Percentiles rank a stretch among this genome's conserved stretches.
Evolutionary conservation across 37 sponge, comb jelly and placozoan genomes (phyloP).

Genomic region (Hormiphora californensis): DNA sequence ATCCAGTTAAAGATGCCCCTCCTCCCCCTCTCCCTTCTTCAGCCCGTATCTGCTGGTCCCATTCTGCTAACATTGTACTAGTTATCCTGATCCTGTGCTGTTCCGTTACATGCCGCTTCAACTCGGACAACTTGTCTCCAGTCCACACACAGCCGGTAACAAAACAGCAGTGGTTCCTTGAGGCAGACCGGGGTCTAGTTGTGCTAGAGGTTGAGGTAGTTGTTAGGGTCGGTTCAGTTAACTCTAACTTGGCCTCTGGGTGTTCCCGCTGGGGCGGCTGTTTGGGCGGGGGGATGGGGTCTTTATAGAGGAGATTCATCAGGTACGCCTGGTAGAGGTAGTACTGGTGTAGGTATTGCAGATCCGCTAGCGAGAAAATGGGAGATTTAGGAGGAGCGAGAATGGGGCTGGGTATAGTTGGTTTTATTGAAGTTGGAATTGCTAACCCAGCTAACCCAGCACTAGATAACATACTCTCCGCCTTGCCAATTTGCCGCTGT

Average conservation of each 20-base stretch:
- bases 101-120: neutral
- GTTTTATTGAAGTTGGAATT: too few relatives aligned
- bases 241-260: neutral
- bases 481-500: conserved; percentile 12
- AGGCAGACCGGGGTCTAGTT: neutral
- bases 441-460: too few relatives aligned
- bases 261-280: too few relatives aligned
- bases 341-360: conserved; percentile 7
- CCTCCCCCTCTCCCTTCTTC: neutral
- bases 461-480: too few relatives aligned
- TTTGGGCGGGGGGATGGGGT: neutral
- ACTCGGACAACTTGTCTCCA: neutral
- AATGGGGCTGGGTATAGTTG: too few relatives aligned
- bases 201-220: neutral
- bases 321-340: conserved; percentile 22
- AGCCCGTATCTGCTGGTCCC: neutral
- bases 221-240: neutral
- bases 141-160: neutral
- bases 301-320: neutral
- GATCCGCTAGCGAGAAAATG: neutral
- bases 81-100: neutral
- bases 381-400: neutral
- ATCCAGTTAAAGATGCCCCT: too few relatives aligned
- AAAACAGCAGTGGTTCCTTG: neutral
- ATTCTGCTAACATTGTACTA: neutral